phyloP scores from a whole-genome alignment of 2,888 invertebrate species.

The Lochmaea crataegi region DNA sequence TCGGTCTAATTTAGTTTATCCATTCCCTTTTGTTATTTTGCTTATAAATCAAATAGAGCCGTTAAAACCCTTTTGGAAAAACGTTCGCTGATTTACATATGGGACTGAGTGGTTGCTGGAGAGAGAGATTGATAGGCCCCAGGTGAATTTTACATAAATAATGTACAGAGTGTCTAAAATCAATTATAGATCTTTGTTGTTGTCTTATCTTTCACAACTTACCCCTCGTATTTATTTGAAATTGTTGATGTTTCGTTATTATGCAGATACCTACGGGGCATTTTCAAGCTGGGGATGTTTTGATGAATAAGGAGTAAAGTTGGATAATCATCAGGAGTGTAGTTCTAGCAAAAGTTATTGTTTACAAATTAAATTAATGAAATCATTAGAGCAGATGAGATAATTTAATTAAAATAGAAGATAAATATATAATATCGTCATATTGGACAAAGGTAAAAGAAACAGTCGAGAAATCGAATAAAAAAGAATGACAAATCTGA shows the following conservation, averaged over 20 bases:
- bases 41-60: constrained; percentile 43
- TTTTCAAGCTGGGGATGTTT: not conserved
- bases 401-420: too few species aligned
- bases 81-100: constrained; percentile 37
- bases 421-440: too few species aligned
- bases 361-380: too few species aligned
- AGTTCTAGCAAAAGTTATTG: too few species aligned
- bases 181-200: constrained; percentile 2
- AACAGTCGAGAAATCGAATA: too few species aligned
- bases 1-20: constrained; percentile 39
- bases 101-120: constrained; percentile 20
- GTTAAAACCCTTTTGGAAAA: constrained; percentile 35
- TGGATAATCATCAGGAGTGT: too few species aligned
- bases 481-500: too few species aligned
- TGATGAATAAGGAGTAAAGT: not conserved
- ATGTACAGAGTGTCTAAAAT: constrained; percentile 12
- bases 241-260: constrained; percentile 11
- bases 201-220: not conserved
- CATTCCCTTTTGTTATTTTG: constrained; percentile 37
- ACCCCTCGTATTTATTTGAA: not conserved
- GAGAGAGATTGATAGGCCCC: constrained; percentile 27
- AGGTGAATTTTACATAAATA: constrained; percentile 16
- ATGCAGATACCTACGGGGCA: not conserved
- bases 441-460: too few species aligned
- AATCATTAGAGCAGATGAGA: too few species aligned